Percentiles rank a stretch among this genome's conserved stretches.
These are phyloP conservation scores for Peromyscus polionotus DNA, from an alignment of 2,113 vertebrate genomes.

Conservation along the genomic window DNA sequence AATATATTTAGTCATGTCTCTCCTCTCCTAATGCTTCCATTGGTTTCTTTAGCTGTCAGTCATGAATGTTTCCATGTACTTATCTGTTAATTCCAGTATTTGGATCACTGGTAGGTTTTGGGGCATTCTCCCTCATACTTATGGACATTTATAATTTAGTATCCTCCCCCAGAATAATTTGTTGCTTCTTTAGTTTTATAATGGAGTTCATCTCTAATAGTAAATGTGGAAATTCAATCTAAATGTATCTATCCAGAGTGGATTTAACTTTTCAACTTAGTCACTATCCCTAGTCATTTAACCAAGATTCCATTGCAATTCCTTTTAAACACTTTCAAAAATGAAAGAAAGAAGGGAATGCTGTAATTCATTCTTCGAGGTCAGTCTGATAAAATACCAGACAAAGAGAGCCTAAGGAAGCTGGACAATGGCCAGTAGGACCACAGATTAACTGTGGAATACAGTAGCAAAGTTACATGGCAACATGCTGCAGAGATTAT, in stretches of 20 bases:
- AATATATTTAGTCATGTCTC: background rate
- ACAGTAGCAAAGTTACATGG: background rate
- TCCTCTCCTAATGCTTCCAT: background rate
- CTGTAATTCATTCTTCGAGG: background rate
- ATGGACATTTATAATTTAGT: background rate
- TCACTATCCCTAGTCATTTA: background rate
- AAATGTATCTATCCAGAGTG: background rate
- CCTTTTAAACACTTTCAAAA: background rate
- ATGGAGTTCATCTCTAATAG: background rate
- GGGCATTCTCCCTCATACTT: background rate
- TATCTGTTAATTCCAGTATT: background rate
- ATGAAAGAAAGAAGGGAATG: background rate
- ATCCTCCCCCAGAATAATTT: background rate
- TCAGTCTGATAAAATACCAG: background rate
- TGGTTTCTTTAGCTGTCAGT: background rate
- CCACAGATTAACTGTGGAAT: background rate
- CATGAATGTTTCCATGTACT: background rate
- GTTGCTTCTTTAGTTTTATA: background rate
- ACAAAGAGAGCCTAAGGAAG: background rate
- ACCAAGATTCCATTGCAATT: background rate
- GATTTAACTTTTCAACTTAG: background rate
- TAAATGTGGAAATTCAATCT: background rate
- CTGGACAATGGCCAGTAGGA: background rate
- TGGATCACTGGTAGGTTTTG: background rate
- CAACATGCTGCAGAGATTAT: background rate